Conservation (phyloP, 2,888 invertebrate species). For the Phengaris arion region DNA sequence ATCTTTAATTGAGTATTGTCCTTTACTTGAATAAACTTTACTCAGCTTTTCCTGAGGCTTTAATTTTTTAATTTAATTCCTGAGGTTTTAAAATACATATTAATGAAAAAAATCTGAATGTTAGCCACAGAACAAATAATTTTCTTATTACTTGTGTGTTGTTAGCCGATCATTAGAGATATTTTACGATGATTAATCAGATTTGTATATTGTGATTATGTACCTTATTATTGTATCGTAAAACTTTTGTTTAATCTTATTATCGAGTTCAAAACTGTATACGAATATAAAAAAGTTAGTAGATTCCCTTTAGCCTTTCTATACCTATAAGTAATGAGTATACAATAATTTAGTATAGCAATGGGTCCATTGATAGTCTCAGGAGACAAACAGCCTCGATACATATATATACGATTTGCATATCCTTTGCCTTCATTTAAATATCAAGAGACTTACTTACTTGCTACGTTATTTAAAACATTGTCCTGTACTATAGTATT, state of each 20-base stretch:
- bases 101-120: too few relatives aligned
- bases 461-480: neutral
- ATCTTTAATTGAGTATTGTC: neutral
- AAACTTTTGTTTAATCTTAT: too few relatives aligned
- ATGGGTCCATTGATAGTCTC: neutral
- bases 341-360: neutral
- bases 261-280: too few relatives aligned
- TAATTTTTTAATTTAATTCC: too few relatives aligned
- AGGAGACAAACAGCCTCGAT: neutral
- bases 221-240: too few relatives aligned
- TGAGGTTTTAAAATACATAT: too few relatives aligned
- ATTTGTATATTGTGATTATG: neutral
- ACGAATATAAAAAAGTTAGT: too few relatives aligned
- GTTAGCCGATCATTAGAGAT: neutral
- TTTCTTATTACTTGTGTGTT: neutral
- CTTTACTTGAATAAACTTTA: too few relatives aligned
- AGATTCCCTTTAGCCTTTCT: too few relatives aligned
- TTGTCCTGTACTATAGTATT: neutral
- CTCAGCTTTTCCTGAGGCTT: too few relatives aligned
- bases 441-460: neutral
- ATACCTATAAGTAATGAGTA: too few relatives aligned
- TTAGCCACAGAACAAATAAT: too few relatives aligned
- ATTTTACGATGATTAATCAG: neutral
- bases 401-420: neutral
- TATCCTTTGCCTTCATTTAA: neutral